Evolutionary conservation across 30 jellyfish, hydroid and myxozoan genomes (phyloP), one percentile per base, ranked within the genome.

Genomic region (Hydractinia symbiolongicarpus): DNA sequence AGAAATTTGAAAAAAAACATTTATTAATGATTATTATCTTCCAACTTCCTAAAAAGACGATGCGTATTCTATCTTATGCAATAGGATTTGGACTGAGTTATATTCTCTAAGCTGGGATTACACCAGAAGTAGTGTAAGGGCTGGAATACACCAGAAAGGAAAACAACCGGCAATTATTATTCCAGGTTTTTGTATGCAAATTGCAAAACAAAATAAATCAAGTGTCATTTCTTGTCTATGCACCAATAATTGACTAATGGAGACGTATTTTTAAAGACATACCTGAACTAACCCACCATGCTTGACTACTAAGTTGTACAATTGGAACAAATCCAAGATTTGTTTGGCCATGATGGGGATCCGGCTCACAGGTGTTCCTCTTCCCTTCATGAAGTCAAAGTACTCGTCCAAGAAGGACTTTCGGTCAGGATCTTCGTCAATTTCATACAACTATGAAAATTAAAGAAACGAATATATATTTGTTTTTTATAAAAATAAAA

Each of bases 211-310:
- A 30, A 30, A 30, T 30, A 30, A n/a, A 30, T 0, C 44, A 30
- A 30, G 44, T 30, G 44, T 30, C 44, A 30, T 30, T 30, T n/a
- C n/a, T n/a, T n/a, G n/a, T n/a, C n/a, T 30, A 30, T 30, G 44
- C 44, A 30, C 44, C 44, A 30, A 2, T 30, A 30, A 30, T 30
- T 30, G 44, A 30, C 44, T 30, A 2, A 30, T 30, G 44, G 44
- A 30, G 44, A 30, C 44, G 44, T 30, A 30, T 30, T 30, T n/a
- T 54, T 15, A 20, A 61, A 64, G 17, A 20, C 88, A 4, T 55
- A 94, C 99, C 96, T 88, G 99, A 1, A 94, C 99, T 7, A 94
- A 92, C 55, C 99, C 99, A 49, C 99, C 99, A 77, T 94, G 96
- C 78, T 87, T 94, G 21, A 94, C 99, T 61, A 94, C 99, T 30